Base-by-base conservation (phyloP, 2,888 invertebrate species). In the Andrena bucephala region DNA sequence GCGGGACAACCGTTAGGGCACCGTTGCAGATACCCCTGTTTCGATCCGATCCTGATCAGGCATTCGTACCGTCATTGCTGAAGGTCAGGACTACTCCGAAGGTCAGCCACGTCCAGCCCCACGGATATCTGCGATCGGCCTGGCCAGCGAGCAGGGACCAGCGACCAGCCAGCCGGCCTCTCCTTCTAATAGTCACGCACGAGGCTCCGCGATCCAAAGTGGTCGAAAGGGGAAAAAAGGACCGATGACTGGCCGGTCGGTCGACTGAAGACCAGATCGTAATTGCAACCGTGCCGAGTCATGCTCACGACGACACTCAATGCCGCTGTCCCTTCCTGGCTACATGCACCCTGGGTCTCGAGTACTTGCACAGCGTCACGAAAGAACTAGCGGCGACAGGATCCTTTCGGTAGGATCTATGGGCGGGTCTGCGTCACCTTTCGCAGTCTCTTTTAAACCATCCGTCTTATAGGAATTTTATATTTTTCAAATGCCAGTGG, bases 231-330 rank as follows among this genome's bases (percentile, higher is more conserved):
- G 33, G 24, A 60, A 69, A 76, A 36, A 33, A 77, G 69, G 72
- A 65, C 62, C 77, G 81, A 83, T 72, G 85, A 86, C 81, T 85
- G 77, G 77, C 27, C 57, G 20, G 24, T 50, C 69, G 73, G 52
- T 74, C 31, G 84, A 81, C 54, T 68, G 78, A 70, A 80, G 81
- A 73, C 78, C 71, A 71, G 89, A 83, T 88, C 77, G 89, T 87
- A 89, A 88, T 88, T 88, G 88, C 86, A 75, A 82, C 76, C 60
- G 65, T 65, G 83, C 66, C 83, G 82, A 85, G 84, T 87, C 87
- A 89, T 86, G 88, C 83, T 82, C 83, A 82, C 83, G 84, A 85
- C 74, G 81, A 85, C 85, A 84, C 79, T 84, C 81, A 70, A 80
- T 78, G 87, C 77, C 80, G 83, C 81, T 86, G 86, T 88, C 78